Evolutionary conservation across 1,140 invertebrate genomes (phyloP).

Genomic region (Heterodera carotae): DNA sequence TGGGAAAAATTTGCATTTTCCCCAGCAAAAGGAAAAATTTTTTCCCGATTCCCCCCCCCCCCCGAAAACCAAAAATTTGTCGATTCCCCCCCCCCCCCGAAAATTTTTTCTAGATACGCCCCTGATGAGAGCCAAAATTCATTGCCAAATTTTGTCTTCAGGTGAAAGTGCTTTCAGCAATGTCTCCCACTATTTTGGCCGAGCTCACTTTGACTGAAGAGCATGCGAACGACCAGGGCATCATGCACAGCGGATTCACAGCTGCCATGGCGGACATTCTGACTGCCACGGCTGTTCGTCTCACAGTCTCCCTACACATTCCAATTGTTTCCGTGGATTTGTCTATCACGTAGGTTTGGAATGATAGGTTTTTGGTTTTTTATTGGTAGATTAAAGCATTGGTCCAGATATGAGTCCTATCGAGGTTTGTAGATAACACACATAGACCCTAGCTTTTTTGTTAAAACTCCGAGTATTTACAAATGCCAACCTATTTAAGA

Average conservation of each 20-base stretch:
- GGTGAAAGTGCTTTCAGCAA: slow-evolving; percentile 24
- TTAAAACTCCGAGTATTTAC: too few relatives aligned
- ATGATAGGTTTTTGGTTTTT: background rate
- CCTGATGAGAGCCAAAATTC: background rate
- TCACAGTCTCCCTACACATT: slow-evolving; percentile 70
- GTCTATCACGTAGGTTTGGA: slow-evolving; percentile 27
- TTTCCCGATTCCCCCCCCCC: too few relatives aligned
- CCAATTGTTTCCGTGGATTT: slow-evolving; percentile 76
- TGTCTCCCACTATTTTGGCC: slow-evolving; percentile 29
- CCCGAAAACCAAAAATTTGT: too few relatives aligned
- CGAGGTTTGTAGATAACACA: too few relatives aligned
- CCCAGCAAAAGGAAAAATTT: too few relatives aligned
- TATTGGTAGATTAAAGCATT: background rate
- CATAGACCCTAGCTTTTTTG: too few relatives aligned
- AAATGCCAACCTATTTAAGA: too few relatives aligned
- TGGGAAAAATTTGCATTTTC: too few relatives aligned
- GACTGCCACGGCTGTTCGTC: slow-evolving; percentile 75
- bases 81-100: too few relatives aligned
- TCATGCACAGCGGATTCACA: slow-evolving; percentile 79
- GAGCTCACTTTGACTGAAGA: slow-evolving; percentile 78
- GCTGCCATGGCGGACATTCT: slow-evolving; percentile 80
- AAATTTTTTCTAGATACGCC: slow-evolving; percentile 8
- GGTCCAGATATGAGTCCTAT: too few relatives aligned
- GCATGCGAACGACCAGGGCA: slow-evolving; percentile 76
- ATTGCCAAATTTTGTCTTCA: background rate